Base-by-base conservation (phyloP, 2,797 vertebrate genomes). In the Thunnus albacares region DNA sequence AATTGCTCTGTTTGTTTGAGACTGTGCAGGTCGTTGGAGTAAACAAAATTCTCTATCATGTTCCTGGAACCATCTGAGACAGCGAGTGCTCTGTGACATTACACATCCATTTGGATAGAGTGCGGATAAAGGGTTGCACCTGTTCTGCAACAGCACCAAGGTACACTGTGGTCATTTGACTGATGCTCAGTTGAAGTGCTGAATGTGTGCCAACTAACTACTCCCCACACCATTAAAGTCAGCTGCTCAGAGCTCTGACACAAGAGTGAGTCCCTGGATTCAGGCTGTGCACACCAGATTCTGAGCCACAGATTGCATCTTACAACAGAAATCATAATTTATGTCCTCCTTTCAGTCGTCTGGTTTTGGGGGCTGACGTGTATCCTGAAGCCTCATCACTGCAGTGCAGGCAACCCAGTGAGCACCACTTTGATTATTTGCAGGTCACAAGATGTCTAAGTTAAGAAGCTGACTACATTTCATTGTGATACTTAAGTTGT, bases 51-150 rank as follows among this genome's bases (percentile, higher is more conserved):
- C 22, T 68, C 51, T 20, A 63, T 74, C 58, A 70, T 52, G 66
- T 43, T 43, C 41, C 41, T 43, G 41, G 41, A 43, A 13, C 41
- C 41, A 14, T 14, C 41, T 43, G 28, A 61, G 56, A 76, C 49
- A 66, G 56, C 60, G 45, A 72, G 62, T 62, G 68, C 58, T 74
- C 49, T 41, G 35, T 61, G 57, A 47, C 41, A 47, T 55, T n/a
- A 20, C 55, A 70, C 22, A 14, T 64, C 26, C 10, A 38, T 30
- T 28, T 6, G n/a, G 41, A 20, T 3, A 14, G 10, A 67, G 57
- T 51, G 64, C 26, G 47, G 45, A 26, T 18, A 28, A 47, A 66
- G 49, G 24, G 76, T n/a, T 62, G 80, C 76, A 83, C 76, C 76
- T 83, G 76, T 20, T 76, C 57, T 52, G 24, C 68, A 51, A 68